A percentile compares a stretch with the other conserved stretches of the same genome.
These are phyloP conservation scores for Iselma pallidipennis DNA, from an alignment of 2,888 invertebrate genomes.

Conservation along the genomic window DNA sequence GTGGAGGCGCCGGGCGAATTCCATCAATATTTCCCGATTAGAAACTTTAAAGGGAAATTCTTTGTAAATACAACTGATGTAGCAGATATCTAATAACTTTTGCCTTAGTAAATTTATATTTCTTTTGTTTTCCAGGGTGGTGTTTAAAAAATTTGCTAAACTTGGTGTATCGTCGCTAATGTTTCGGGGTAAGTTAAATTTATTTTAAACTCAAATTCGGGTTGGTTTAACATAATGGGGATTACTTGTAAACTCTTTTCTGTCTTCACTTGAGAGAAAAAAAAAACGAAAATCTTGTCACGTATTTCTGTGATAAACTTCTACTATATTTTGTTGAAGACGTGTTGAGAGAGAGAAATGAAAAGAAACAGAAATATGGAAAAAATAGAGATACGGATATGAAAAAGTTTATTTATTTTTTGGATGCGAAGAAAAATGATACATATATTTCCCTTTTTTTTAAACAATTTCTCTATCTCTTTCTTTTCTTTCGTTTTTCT, in stretches of 20 bases:
- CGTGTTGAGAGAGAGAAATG: slow-evolving; percentile 22
- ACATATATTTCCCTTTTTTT: slow-evolving; percentile 2
- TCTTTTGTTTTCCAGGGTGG: slow-evolving; percentile 16
- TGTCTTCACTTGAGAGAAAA: slow-evolving; percentile 34
- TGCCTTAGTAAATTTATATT: too few relatives aligned
- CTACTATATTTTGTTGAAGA: slow-evolving; percentile 33
- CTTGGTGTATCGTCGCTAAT: slow-evolving; percentile 26
- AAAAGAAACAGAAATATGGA: slow-evolving; percentile 8
- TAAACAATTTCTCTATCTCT: neutral
- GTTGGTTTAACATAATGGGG: slow-evolving; percentile 41
- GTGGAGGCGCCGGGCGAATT: neutral
- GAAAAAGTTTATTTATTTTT: too few relatives aligned
- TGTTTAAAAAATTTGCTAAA: neutral
- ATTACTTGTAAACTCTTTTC: slow-evolving; percentile 37
- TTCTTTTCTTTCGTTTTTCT: neutral
- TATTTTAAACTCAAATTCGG: slow-evolving; percentile 35
- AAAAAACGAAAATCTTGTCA: slow-evolving; percentile 31
- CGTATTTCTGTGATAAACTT: slow-evolving; percentile 38
- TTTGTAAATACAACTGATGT: too few relatives aligned
- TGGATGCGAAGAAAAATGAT: too few relatives aligned
- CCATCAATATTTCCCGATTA: neutral
- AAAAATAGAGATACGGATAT: too few relatives aligned
- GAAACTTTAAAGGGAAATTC: too few relatives aligned
- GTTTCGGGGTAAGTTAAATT: slow-evolving; percentile 33
- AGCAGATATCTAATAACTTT: too few relatives aligned